These are phyloP conservation scores for Amphimallon solstitiale DNA, from an alignment of 2,888 invertebrate species.

Conservation along the genomic window DNA sequence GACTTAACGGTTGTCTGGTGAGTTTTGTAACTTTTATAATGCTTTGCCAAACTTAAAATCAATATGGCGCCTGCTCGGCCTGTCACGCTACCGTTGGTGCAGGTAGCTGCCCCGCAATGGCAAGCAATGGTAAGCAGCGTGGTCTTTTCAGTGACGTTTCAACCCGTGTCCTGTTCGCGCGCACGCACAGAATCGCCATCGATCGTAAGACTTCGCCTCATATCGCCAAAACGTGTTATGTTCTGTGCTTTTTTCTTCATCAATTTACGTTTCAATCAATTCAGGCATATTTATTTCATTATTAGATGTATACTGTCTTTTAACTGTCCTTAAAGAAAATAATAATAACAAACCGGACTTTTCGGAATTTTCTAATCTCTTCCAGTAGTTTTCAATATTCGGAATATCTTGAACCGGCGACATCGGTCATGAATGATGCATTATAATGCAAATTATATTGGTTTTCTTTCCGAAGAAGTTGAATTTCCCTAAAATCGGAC, in stretches of 20 bases:
- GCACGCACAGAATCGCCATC: conserved; percentile 57
- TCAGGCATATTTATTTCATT: conserved; percentile 24
- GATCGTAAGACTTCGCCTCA: conserved; percentile 56
- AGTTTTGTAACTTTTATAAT: conserved; percentile 38
- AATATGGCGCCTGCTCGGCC: conserved; percentile 64
- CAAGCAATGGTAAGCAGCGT: conserved; percentile 50
- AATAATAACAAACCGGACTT: not conserved
- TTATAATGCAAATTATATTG: conserved; percentile 31
- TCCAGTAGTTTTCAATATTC: conserved; percentile 15
- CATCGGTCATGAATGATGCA: conserved; percentile 29
- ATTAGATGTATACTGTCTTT: not conserved
- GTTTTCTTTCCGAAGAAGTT: conserved; percentile 23
- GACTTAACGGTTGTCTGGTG: conserved; percentile 34
- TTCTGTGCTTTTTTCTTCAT: conserved; percentile 34
- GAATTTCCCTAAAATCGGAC: conserved; percentile 17
- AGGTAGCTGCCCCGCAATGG: conserved; percentile 40
- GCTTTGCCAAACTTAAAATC: conserved; percentile 58
- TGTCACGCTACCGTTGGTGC: conserved; percentile 57
- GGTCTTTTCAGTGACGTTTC: conserved; percentile 60
- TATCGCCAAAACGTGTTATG: conserved; percentile 32
- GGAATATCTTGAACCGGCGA: conserved; percentile 2
- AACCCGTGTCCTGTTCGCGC: conserved; percentile 59
- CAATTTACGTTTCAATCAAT: conserved; percentile 33
- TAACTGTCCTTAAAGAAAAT: too few species aligned
- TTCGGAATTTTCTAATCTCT: conserved; percentile 10